A percentile compares a stretch with the other conserved stretches of the same genome.
Evolutionary conservation across 2,888 invertebrate genomes (phyloP).

Genomic region (Pandemis heparana): DNA sequence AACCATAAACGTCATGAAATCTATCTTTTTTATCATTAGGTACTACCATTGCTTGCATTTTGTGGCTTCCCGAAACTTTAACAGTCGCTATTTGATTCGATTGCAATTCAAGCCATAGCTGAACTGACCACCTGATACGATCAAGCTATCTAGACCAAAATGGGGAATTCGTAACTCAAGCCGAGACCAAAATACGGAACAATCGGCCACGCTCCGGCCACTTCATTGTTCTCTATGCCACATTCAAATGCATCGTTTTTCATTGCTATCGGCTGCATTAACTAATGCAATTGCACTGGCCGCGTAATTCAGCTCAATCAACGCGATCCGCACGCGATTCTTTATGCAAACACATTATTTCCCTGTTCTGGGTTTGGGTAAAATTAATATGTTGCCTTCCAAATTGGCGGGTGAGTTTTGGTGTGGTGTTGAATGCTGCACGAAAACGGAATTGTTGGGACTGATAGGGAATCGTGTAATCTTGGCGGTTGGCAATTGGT

Average conservation of each 20-base stretch:
- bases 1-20: no score
- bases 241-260: slow-evolving; percentile 52
- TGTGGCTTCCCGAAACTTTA: background rate
- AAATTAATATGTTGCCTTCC: slow-evolving; percentile 39
- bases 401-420: slow-evolving; percentile 29
- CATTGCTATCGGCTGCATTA: slow-evolving; percentile 66
- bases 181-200: background rate
- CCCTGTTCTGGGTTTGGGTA: slow-evolving; percentile 35
- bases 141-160: background rate
- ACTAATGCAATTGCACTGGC: slow-evolving; percentile 79
- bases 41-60: background rate
- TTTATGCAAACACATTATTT: slow-evolving; percentile 54
- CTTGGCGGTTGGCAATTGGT: background rate
- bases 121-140: slow-evolving; percentile 2
- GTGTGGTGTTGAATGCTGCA: slow-evolving; percentile 14
- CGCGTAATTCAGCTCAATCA: slow-evolving; percentile 77
- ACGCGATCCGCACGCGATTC: slow-evolving; percentile 64
- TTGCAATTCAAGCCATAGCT: background rate
- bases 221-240: slow-evolving; percentile 46
- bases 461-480: background rate
- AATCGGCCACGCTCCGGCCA: slow-evolving; percentile 26
- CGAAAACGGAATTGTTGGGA: background rate
- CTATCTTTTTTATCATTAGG: no score
- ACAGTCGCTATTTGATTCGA: background rate
- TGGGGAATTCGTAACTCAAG: background rate